These are phyloP conservation scores for Psylliodes chrysocephalus DNA, from an alignment of 2,888 invertebrate species.

Conservation along the genomic window DNA sequence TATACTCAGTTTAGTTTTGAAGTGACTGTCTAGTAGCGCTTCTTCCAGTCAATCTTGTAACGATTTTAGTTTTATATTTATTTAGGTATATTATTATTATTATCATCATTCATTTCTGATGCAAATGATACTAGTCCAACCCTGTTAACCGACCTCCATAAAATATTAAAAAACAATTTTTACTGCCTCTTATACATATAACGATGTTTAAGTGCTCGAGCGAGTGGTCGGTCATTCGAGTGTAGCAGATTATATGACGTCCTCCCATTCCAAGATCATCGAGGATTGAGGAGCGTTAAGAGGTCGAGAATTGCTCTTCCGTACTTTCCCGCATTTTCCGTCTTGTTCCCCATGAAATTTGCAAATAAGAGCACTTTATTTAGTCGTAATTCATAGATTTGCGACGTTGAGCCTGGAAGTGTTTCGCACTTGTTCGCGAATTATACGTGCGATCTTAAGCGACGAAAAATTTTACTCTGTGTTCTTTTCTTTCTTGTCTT, in stretches of 20 bases:
- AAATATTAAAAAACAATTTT: slow-evolving; percentile 22
- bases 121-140: too few species aligned
- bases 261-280: slow-evolving; percentile 9
- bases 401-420: slow-evolving; percentile 20
- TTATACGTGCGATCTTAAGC: neutral
- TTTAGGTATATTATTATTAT: too few species aligned
- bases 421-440: slow-evolving; percentile 18
- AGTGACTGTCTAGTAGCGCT: too few species aligned
- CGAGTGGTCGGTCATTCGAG: slow-evolving; percentile 14
- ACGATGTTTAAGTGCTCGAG: slow-evolving; percentile 6
- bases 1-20: too few species aligned
- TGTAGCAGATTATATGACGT: slow-evolving; percentile 23
- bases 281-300: slow-evolving; percentile 12
- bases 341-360: slow-evolving; percentile 28
- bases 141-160: too few species aligned
- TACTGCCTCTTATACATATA: slow-evolving; percentile 4
- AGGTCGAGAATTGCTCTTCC: slow-evolving; percentile 21
- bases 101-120: too few species aligned
- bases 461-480: neutral
- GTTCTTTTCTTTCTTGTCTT: neutral
- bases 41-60: too few species aligned
- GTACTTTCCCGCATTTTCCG: slow-evolving; percentile 3
- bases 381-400: slow-evolving; percentile 31
- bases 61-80: too few species aligned
- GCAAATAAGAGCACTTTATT: slow-evolving; percentile 38